These are phyloP conservation scores for Phaethornis superciliosus DNA, from an alignment of 2,113 vertebrate species.

Conservation along the genomic window DNA sequence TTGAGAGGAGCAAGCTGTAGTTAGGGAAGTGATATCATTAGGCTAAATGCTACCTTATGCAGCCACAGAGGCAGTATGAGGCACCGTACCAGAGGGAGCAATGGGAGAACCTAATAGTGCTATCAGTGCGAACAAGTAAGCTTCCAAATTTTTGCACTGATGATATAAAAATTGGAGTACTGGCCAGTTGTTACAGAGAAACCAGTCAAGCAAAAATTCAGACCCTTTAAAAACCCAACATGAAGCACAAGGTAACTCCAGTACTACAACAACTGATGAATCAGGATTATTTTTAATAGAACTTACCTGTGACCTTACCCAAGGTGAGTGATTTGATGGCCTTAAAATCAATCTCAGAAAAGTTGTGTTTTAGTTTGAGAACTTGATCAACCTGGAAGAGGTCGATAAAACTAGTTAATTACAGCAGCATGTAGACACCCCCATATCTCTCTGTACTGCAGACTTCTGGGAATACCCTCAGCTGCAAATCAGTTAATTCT, in stretches of 20 bases:
- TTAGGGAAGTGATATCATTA: not conserved
- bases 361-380: constrained; percentile 86
- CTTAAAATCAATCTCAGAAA: constrained; percentile 89
- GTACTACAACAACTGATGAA: not conserved
- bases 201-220: not conserved
- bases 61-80: not conserved
- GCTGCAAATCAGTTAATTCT: constrained; percentile 8
- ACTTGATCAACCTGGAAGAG: constrained; percentile 89
- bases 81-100: not conserved
- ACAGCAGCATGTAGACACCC: constrained; percentile 17
- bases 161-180: not conserved
- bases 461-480: not conserved
- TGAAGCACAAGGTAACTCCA: not conserved
- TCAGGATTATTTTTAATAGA: not conserved
- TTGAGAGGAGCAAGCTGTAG: not conserved
- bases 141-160: not conserved
- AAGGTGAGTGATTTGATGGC: constrained; percentile 88
- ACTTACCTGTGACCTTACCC: constrained; percentile 91
- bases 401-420: constrained; percentile 63
- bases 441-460: not conserved
- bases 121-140: not conserved
- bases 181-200: not conserved
- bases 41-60: not conserved
- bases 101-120: not conserved
- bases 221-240: not conserved